A percentile compares a stretch with the other conserved stretches of the same genome.
These are phyloP conservation scores for Bemisia tabaci DNA, from an alignment of 1,140 invertebrate species.

Conservation along the genomic window DNA sequence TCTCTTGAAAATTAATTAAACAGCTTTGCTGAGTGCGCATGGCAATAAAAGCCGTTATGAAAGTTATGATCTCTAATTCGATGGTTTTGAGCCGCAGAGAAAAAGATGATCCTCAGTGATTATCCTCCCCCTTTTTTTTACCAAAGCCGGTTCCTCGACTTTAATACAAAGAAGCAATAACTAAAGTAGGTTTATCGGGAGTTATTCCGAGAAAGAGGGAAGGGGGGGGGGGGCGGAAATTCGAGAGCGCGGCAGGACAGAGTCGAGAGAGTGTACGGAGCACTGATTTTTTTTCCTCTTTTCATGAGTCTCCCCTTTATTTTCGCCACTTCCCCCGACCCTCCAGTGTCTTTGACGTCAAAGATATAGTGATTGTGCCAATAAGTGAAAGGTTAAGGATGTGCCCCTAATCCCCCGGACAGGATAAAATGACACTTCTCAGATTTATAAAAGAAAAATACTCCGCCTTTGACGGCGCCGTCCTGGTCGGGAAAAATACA, in stretches of 20 bases:
- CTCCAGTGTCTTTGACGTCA: background rate
- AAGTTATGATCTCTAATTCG: no score
- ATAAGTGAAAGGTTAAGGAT: background rate
- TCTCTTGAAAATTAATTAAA: no score
- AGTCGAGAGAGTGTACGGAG: background rate
- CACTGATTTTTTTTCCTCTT: background rate
- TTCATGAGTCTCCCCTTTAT: background rate
- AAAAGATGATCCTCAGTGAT: no score
- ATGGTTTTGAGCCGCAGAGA: no score
- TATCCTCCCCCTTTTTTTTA: no score
- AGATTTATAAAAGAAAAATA: conserved; percentile 1
- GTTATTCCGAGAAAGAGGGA: background rate
- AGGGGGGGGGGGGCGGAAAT: background rate
- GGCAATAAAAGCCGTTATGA: no score
- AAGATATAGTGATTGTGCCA: background rate
- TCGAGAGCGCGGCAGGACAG: background rate
- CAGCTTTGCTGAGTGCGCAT: no score
- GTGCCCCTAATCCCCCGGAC: background rate
- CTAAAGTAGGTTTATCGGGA: background rate
- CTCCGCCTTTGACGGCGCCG: background rate
- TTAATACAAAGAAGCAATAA: background rate
- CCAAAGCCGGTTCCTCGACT: no score
- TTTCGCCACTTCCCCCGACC: background rate
- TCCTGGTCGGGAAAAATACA: no score
- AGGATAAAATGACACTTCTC: background rate